Conservation (phyloP, 92 coral and sea anemone genomes). For the Palythoa caribaeorum region DNA sequence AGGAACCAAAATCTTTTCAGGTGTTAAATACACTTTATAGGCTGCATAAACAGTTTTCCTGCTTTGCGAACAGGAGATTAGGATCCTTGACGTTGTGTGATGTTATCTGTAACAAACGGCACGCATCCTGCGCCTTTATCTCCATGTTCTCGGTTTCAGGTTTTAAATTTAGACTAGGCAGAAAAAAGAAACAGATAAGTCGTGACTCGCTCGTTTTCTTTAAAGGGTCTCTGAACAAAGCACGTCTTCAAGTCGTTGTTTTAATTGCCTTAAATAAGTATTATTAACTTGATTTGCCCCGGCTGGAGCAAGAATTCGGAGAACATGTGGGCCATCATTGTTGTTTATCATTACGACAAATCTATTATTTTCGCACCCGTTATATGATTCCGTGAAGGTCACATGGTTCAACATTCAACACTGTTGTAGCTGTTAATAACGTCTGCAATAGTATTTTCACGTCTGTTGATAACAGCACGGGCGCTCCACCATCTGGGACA, state of each 20-base stretch:
- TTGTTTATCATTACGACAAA: conserved; percentile 28
- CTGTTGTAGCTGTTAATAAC: conserved; percentile 11
- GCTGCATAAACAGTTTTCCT: conserved; percentile 9
- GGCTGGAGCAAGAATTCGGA: conserved; percentile 5
- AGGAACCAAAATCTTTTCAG: neutral
- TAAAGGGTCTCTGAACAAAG: neutral
- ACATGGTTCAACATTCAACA: conserved; percentile 8
- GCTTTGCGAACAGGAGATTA: neutral
- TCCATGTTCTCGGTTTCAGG: neutral
- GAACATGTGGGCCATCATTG: conserved; percentile 24
- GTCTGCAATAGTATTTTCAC: conserved; percentile 10
- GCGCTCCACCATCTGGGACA: conserved; percentile 43
- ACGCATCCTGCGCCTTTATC: neutral
- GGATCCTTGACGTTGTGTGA: neutral
- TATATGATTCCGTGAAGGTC: conserved; percentile 28
- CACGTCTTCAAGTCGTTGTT: neutral
- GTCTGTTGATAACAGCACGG: conserved; percentile 25
- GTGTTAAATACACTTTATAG: no score
- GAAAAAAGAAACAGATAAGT: neutral
- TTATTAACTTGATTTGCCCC: neutral
- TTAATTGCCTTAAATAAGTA: conserved; percentile 6
- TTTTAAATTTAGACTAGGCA: neutral
- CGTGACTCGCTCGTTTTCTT: neutral
- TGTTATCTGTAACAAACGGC: conserved; percentile 20
- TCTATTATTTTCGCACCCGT: conserved; percentile 31